Evolutionary conservation across 2,797 vertebrate genomes (phyloP).

Genomic region (Scleropages formosus): DNA sequence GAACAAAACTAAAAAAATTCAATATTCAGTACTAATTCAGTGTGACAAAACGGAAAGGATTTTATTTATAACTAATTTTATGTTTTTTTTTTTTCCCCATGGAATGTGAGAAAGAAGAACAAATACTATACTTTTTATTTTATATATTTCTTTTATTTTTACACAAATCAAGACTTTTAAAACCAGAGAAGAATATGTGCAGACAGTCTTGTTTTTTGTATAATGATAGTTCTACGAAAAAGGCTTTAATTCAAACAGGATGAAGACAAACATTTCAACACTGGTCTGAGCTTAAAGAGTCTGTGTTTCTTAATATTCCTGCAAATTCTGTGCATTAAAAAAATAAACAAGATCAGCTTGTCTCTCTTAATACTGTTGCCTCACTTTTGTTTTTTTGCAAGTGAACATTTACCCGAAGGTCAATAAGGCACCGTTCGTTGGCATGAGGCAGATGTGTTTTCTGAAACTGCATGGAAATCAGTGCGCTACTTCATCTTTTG

Average conservation of each 20-base stretch:
- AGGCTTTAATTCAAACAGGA: conserved; percentile 53
- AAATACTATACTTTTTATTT: conserved; percentile 34
- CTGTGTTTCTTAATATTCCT: conserved; percentile 17
- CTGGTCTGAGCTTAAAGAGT: conserved; percentile 35
- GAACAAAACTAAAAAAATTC: not conserved
- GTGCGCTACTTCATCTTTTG: too few species aligned
- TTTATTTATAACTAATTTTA: not conserved
- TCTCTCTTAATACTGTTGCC: conserved; percentile 14
- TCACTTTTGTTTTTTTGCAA: conserved; percentile 1
- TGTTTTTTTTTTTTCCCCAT: conserved; percentile 32
- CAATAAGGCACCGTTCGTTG: not conserved
- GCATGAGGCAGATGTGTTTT: too few species aligned
- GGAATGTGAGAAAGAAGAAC: conserved; percentile 34
- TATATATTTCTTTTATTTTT: conserved; percentile 48
- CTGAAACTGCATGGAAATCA: too few species aligned
- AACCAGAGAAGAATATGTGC: conserved; percentile 47
- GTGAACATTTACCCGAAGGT: not conserved
- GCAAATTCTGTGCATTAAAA: not conserved
- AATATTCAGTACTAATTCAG: too few species aligned
- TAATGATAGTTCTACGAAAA: conserved; percentile 49
- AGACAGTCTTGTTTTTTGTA: conserved; percentile 57
- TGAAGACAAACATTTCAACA: conserved; percentile 44
- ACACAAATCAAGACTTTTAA: conserved; percentile 35
- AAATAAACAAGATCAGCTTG: not conserved
- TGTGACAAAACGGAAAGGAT: not conserved